phyloP scores from a whole-genome alignment of 2,888 invertebrate species.

The Platycheirus rosarum region DNA sequence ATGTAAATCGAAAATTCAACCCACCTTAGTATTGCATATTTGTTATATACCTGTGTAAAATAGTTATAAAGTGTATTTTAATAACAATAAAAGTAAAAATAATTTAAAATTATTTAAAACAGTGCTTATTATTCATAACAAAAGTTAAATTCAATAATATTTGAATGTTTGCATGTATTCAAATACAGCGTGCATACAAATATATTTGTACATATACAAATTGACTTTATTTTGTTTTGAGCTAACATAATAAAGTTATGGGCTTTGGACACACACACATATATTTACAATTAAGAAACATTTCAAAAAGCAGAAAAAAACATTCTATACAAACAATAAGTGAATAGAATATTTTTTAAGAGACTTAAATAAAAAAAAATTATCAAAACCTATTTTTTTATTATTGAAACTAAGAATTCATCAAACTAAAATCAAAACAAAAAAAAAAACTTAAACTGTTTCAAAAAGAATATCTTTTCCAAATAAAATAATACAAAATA shows the following conservation, averaged over 20 bases:
- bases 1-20: conserved; percentile 80
- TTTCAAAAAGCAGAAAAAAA: conserved; percentile 31
- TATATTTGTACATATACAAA: conserved; percentile 38
- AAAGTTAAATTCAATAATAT: conserved; percentile 12
- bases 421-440: conserved; percentile 8
- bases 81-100: conserved; percentile 34
- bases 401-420: conserved; percentile 46
- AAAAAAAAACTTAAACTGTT: conserved; percentile 24
- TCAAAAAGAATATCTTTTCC: conserved; percentile 18
- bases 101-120: conserved; percentile 16
- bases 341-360: conserved; percentile 64
- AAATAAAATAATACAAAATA: conserved; percentile 10
- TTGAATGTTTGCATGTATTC: conserved; percentile 13
- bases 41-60: conserved; percentile 80
- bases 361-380: conserved; percentile 46
- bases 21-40: conserved; percentile 81
- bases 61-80: conserved; percentile 71
- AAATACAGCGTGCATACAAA: conserved; percentile 38
- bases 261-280: conserved; percentile 16
- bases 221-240: conserved; percentile 25
- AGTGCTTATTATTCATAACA: conserved; percentile 26
- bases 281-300: neutral
- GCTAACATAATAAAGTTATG: conserved; percentile 24
- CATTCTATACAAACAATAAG: conserved; percentile 47
- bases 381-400: conserved; percentile 68